Evolutionary conservation across 2,888 invertebrate genomes (phyloP).

Genomic region (Cacoxenus indagator): DNA sequence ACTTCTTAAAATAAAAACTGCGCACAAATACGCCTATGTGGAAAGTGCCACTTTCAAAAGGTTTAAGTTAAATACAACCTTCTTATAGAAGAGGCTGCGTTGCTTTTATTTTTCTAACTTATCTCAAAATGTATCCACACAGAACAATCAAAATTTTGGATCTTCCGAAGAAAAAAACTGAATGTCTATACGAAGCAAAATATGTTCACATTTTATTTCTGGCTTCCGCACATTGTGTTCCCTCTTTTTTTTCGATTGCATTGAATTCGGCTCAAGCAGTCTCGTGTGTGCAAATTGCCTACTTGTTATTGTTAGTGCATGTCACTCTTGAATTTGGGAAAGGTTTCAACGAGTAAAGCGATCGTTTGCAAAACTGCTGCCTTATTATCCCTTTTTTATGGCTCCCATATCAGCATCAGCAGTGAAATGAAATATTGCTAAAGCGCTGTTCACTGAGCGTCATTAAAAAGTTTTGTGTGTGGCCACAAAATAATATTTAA

Average conservation of each 20-base stretch:
- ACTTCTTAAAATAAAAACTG: too few relatives aligned
- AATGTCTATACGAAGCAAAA: background rate
- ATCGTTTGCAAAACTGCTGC: background rate
- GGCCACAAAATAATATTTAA: background rate
- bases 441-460: background rate
- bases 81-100: too few relatives aligned
- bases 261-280: background rate
- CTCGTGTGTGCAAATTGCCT: background rate
- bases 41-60: too few relatives aligned
- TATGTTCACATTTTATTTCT: background rate
- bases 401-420: background rate
- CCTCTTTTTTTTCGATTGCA: background rate
- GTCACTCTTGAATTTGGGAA: too few relatives aligned
- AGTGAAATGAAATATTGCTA: background rate
- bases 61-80: too few relatives aligned
- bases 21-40: too few relatives aligned
- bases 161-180: background rate
- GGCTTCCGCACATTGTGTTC: background rate
- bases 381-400: background rate
- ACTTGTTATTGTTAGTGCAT: background rate
- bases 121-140: too few relatives aligned
- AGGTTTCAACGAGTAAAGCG: too few relatives aligned
- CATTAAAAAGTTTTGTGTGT: conserved; percentile 5
- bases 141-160: too few relatives aligned
- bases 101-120: too few relatives aligned